These are phyloP conservation scores for Coracias cyanogaster DNA, from an alignment of 2,797 vertebrate genomes.

Conservation along the genomic window DNA sequence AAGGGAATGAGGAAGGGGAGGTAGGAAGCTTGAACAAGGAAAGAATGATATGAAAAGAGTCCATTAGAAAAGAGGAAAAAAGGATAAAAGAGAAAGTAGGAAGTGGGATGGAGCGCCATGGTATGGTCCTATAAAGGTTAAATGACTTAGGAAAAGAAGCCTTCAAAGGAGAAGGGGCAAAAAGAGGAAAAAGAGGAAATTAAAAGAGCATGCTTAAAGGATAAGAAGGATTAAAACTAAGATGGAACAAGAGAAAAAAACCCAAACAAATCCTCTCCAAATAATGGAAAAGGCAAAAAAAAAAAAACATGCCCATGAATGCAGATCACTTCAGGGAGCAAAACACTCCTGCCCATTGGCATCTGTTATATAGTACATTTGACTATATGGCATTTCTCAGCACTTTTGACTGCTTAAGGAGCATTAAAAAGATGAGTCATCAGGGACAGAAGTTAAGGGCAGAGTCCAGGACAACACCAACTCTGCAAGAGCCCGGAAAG, in stretches of 20 bases:
- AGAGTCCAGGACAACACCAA: background rate
- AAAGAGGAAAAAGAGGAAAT: constrained; percentile 13
- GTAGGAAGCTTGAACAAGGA: constrained; percentile 17
- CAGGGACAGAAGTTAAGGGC: background rate
- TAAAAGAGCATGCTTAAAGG: background rate
- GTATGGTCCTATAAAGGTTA: constrained; percentile 41
- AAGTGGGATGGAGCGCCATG: background rate
- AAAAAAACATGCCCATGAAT: background rate
- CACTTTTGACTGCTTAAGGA: background rate
- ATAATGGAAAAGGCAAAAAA: background rate
- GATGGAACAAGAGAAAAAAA: background rate
- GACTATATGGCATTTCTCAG: background rate
- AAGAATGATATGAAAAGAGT: constrained; percentile 25
- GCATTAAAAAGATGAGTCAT: background rate
- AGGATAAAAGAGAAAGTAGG: constrained; percentile 34
- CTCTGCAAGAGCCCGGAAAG: background rate
- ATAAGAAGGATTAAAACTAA: constrained; percentile 25
- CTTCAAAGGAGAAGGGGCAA: background rate
- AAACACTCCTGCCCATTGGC: background rate
- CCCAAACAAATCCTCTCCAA: background rate
- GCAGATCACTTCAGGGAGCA: background rate
- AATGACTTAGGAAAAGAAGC: background rate
- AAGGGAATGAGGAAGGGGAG: constrained; percentile 36
- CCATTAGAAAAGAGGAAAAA: constrained; percentile 14
- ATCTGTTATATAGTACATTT: background rate